These are phyloP conservation scores for Eristalinus aeneus DNA, from an alignment of 2,888 invertebrate genomes.

Conservation along the genomic window DNA sequence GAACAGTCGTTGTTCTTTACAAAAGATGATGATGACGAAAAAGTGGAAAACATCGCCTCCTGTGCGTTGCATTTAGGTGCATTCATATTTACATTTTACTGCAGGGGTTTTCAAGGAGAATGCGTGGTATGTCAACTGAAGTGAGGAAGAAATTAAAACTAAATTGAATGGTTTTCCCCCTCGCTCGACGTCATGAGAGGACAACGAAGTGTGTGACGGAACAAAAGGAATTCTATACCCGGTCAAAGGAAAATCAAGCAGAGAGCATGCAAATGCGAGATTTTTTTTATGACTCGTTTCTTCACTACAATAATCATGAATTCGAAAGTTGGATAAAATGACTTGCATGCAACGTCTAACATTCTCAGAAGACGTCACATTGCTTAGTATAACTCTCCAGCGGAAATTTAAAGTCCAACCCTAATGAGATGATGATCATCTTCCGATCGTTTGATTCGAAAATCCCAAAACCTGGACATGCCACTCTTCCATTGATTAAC, in stretches of 20 bases:
- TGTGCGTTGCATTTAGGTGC: slow-evolving; percentile 48
- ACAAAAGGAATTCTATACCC: slow-evolving; percentile 5
- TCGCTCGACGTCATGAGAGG: not conserved
- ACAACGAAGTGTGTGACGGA: slow-evolving; percentile 23
- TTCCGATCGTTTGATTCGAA: not conserved
- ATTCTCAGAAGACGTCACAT: not conserved
- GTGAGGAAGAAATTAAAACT: slow-evolving; percentile 48
- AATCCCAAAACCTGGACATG: not conserved
- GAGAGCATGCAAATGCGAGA: not conserved
- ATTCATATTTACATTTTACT: slow-evolving; percentile 32
- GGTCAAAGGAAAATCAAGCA: not conserved
- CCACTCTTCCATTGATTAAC: not conserved
- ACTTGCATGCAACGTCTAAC: not conserved
- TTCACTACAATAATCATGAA: no score
- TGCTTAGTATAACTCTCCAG: not conserved
- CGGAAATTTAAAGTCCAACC: not conserved
- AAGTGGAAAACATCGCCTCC: slow-evolving; percentile 28
- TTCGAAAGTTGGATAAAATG: not conserved
- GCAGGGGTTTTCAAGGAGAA: slow-evolving; percentile 16
- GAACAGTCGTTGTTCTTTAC: slow-evolving; percentile 31
- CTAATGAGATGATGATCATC: slow-evolving; percentile 13
- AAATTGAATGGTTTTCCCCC: slow-evolving; percentile 48
- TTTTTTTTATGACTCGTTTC: no score
- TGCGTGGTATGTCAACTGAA: slow-evolving; percentile 44
- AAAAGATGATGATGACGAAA: slow-evolving; percentile 24